Evolutionary conservation across 2,113 vertebrate genomes (phyloP).

Genomic region (Tyto alba): DNA sequence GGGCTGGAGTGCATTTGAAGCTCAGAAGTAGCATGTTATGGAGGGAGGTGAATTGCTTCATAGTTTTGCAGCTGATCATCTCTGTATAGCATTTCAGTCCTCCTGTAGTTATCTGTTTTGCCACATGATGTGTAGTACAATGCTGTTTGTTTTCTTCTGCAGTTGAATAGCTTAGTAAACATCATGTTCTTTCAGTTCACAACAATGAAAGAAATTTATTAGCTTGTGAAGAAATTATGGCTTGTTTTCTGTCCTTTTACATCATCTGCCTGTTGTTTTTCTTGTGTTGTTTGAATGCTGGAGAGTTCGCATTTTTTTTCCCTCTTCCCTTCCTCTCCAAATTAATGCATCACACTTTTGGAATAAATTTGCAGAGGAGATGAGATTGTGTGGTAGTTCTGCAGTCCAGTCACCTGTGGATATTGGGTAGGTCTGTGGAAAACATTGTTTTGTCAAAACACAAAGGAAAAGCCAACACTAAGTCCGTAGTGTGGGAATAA

Average conservation of each 20-base stretch:
- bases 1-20: neutral
- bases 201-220: neutral
- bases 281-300: neutral
- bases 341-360: neutral
- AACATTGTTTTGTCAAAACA: neutral
- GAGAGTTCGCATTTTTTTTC: neutral
- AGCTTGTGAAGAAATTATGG: neutral
- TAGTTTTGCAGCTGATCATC: neutral
- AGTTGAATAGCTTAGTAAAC: neutral
- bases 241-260: neutral
- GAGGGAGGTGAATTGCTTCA: neutral
- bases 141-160: neutral
- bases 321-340: neutral
- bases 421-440: neutral
- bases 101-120: neutral
- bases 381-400: neutral
- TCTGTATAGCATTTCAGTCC: neutral
- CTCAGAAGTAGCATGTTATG: neutral
- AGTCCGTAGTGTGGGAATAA: neutral
- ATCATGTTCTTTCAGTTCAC: neutral
- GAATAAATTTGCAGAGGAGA: neutral
- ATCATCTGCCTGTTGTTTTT: neutral
- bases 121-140: neutral
- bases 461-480: neutral
- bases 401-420: neutral